These are phyloP conservation scores for Maniola hyperantus DNA, from an alignment of 2,888 invertebrate species.

Conservation along the genomic window DNA sequence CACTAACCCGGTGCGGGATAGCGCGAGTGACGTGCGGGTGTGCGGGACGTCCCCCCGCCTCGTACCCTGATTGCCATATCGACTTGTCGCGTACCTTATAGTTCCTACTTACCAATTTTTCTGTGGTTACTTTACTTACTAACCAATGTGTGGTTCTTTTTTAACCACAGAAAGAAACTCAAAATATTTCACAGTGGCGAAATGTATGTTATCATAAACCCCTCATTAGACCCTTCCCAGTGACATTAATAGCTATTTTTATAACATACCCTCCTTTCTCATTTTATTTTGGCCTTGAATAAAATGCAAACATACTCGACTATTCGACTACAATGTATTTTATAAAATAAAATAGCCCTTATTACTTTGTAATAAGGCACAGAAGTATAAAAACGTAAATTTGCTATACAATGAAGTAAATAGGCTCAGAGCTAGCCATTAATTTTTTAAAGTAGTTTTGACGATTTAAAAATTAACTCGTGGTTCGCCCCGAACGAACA, in stretches of 20 bases:
- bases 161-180: not conserved
- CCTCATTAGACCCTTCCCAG: constrained; percentile 19
- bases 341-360: not conserved
- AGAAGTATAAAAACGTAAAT: not conserved
- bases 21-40: no score
- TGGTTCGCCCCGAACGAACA: no score
- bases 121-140: no score
- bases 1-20: no score
- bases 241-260: constrained; percentile 12
- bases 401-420: not conserved
- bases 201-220: constrained; percentile 1
- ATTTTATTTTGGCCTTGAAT: constrained; percentile 12
- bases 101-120: no score
- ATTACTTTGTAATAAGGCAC: not conserved
- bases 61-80: no score
- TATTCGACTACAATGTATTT: not conserved
- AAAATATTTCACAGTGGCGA: constrained; percentile 3
- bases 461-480: no score
- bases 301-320: not conserved
- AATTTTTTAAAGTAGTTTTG: not conserved
- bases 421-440: not conserved
- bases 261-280: constrained; percentile 2
- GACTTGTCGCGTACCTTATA: no score
- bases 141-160: no score
- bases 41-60: no score